Base-by-base conservation (phyloP, 2,888 invertebrate species). In the Creontiades dilutus region DNA sequence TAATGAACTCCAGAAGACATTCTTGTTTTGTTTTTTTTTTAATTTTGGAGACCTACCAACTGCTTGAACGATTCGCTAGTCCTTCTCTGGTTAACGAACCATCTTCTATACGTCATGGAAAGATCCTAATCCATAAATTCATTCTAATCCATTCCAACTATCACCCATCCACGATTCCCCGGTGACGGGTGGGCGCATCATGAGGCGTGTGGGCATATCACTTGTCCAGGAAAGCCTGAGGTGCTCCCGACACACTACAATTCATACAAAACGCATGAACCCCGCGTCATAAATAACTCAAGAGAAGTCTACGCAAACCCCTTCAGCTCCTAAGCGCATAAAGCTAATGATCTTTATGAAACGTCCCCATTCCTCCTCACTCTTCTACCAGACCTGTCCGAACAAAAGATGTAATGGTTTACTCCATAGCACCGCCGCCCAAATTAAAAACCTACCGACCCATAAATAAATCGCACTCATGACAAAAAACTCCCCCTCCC, bases 381-480 rank as follows among this genome's bases (percentile, higher is more conserved):
- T 82, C 82, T 52, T 52, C 14, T 27, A 52, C 37, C 78, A 19
- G 78, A 78, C 78, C 78, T 78, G 78, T 78, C 78, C 13, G 78
- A 19, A 78, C 78, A 78, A 47, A 78, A 78, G 78, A 78, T 47
- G 46, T 47, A 19, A 78, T 37, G 78, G 78, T 37, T 47, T 37
- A 37, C n/a, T 47, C 85, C 27, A 82, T 52, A 82, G 19, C 52
- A 19, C 27, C 82, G 48, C 55, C 85, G 61, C 55, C 85, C 85
- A 85, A 85, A 85, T 85, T 85, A 85, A 85, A 85, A 85, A 55
- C 85, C 85, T 55, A 37, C 37, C 37, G 2, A 85, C 55, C 85
- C 85, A 85, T 85, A 85, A 85, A 85, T 85, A 85, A 85, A 85
- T 85, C 85, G 55, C 85, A 85, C 78, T 76, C 76, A 19, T 78